Conservation (phyloP, 2,797 vertebrate species). For the Sphenodon punctatus region DNA sequence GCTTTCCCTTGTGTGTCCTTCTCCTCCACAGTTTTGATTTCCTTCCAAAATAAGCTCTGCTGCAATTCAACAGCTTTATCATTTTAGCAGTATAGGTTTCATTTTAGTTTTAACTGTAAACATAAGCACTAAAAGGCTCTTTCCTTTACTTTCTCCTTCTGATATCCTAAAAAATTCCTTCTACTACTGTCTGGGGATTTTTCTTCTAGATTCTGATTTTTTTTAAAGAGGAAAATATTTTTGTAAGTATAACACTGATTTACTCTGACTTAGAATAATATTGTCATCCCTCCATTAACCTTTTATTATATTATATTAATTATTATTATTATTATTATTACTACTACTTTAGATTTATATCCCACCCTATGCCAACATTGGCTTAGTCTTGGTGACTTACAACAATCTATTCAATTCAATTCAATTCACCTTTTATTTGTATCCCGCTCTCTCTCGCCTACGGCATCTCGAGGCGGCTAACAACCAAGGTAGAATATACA, state of each 20-base stretch:
- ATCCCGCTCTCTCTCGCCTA: too few species aligned
- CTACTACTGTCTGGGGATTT: not conserved
- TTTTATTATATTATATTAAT: too few species aligned
- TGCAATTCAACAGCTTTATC: not conserved
- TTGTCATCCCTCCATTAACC: too few species aligned
- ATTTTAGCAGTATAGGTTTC: not conserved
- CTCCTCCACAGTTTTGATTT: conserved; percentile 11
- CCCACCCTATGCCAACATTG: too few species aligned
- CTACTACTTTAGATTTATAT: too few species aligned
- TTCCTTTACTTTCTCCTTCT: not conserved
- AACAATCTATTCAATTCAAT: too few species aligned
- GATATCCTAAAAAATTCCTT: not conserved
- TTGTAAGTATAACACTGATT: not conserved
- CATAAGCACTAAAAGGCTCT: fast-evolving
- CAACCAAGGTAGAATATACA: too few species aligned
- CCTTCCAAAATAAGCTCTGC: conserved; percentile 8
- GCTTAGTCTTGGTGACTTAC: too few species aligned
- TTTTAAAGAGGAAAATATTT: not conserved
- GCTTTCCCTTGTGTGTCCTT: not conserved
- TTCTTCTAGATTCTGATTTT: not conserved
- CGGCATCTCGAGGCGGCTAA: too few species aligned
- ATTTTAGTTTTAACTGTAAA: not conserved
- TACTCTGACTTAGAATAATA: not conserved
- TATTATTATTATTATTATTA: too few species aligned
- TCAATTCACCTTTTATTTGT: too few species aligned